Conservation (phyloP, 2,888 invertebrate genomes). For the Pasiphila rectangulata region DNA sequence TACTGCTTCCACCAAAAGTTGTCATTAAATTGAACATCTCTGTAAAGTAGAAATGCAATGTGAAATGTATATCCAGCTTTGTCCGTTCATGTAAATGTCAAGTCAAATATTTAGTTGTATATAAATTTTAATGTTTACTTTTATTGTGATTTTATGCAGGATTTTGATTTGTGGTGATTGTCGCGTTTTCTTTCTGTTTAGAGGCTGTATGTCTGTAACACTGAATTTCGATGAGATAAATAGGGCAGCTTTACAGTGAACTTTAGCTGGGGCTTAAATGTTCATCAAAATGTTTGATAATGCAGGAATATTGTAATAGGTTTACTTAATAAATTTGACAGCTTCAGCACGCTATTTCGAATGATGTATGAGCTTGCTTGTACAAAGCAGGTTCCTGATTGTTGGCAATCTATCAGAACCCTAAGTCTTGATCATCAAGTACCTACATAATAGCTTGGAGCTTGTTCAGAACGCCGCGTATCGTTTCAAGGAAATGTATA, state of each 20-base stretch:
- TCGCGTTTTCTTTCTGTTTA: background rate
- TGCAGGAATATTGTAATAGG: conserved; percentile 11
- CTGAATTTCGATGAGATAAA: background rate
- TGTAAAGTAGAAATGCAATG: conserved; percentile 51
- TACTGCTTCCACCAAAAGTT: conserved; percentile 18
- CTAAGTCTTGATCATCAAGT: too few relatives aligned
- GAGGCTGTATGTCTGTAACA: background rate
- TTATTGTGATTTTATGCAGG: conserved; percentile 44
- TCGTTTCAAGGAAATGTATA: too few relatives aligned
- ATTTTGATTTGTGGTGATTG: conserved; percentile 26
- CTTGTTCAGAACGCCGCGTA: too few relatives aligned
- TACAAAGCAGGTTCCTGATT: background rate
- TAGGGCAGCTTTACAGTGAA: conserved; percentile 1
- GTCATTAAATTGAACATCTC: conserved; percentile 24
- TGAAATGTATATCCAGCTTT: conserved; percentile 46
- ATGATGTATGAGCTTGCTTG: background rate
- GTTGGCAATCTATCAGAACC: too few relatives aligned
- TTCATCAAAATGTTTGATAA: conserved; percentile 4
- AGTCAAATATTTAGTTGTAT: conserved; percentile 50
- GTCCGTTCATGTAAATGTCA: conserved; percentile 42
- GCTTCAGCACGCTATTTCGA: conserved; percentile 1
- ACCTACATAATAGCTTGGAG: too few relatives aligned
- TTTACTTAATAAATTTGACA: conserved; percentile 8
- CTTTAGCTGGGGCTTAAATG: background rate
- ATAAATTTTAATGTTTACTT: conserved; percentile 46